Evolutionary conservation across 2,888 invertebrate species (phyloP), one percentile per base, ranked within the genome.

Genomic region (Synanthedon andrenaeformis): DNA sequence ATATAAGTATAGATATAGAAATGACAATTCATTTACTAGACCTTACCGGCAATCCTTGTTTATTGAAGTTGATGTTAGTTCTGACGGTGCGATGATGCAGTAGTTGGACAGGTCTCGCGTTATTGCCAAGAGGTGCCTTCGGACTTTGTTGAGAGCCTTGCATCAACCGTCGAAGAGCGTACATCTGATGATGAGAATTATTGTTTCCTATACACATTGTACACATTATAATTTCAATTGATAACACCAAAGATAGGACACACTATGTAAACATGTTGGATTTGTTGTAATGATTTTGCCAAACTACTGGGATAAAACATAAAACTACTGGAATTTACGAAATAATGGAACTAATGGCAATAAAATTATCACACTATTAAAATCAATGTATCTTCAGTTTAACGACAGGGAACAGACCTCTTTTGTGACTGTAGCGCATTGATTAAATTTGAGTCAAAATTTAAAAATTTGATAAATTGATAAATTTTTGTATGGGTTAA

Each of bases 31-130:
- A 23, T 23, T 23, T 5, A 23, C 28, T 35, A 35, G 10, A 35
- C 41, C 41, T 59, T 62, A 86, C 86, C 76, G 80, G 85, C 52
- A 73, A 54, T 42, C 83, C 81, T 59, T 80, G 82, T 54, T 92
- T 93, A 82, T 91, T 93, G 88, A 98, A 97, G 89, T 98, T 97
- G 81, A 99, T 98, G 82, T 99, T 99, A 65, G 98, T 98, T 72
- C 98, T 91, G 73, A 98, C 93, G 55, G 97, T 96, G 74, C 98
- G 91, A 76, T 97, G 95, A 81, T 98, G 95, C 54, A 98, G 90
- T 41, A 93, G 93, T 86, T 97, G 96, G 54, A 95, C 90, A n/a
- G 98, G 98, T 61, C 98, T 90, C 59, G 95, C 96, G 86, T 98
- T 98, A 90, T 96, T 96, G 58, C 96, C 96, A 77, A 98, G 89